phyloP scores from a whole-genome alignment of 1,140 invertebrate genomes.

The Acromyrmex charruanus region DNA sequence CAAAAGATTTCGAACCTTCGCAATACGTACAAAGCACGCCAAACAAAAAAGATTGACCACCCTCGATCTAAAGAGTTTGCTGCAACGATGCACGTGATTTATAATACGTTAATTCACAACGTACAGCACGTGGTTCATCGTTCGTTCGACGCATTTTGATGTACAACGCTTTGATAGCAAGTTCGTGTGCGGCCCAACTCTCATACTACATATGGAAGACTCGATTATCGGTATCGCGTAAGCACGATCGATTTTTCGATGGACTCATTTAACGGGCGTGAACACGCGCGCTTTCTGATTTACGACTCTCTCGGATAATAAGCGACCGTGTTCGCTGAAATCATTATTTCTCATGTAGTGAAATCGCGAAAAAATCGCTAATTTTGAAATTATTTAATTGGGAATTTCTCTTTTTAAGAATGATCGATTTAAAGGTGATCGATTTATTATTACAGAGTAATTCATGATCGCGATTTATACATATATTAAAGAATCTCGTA shows the following conservation, averaged over 20 bases:
- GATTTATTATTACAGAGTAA: background rate
- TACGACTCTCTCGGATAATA: constrained; percentile 56
- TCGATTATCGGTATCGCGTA: constrained; percentile 68
- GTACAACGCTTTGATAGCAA: background rate
- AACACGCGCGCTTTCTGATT: constrained; percentile 68
- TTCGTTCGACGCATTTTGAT: background rate
- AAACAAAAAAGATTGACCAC: too few relatives aligned
- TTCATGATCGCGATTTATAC: background rate
- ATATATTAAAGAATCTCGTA: background rate
- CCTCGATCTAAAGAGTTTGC: background rate
- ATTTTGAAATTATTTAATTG: constrained; percentile 51
- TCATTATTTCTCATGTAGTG: constrained; percentile 28
- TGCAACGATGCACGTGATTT: constrained; percentile 52
- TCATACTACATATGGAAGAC: constrained; percentile 33
- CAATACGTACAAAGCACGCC: too few relatives aligned
- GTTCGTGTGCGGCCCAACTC: constrained; percentile 17
- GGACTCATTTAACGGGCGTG: constrained; percentile 67
- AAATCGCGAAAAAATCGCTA: constrained; percentile 39
- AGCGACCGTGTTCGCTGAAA: constrained; percentile 14
- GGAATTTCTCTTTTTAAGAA: constrained; percentile 26
- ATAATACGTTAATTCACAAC: constrained; percentile 63
- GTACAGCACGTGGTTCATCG: constrained; percentile 26
- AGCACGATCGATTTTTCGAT: constrained; percentile 67
- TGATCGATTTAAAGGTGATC: constrained; percentile 1
- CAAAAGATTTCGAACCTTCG: too few relatives aligned